Evolutionary conservation across 1,140 invertebrate genomes (phyloP), one percentile per base, ranked within the genome.

Genomic region (Drosophila virilis): DNA sequence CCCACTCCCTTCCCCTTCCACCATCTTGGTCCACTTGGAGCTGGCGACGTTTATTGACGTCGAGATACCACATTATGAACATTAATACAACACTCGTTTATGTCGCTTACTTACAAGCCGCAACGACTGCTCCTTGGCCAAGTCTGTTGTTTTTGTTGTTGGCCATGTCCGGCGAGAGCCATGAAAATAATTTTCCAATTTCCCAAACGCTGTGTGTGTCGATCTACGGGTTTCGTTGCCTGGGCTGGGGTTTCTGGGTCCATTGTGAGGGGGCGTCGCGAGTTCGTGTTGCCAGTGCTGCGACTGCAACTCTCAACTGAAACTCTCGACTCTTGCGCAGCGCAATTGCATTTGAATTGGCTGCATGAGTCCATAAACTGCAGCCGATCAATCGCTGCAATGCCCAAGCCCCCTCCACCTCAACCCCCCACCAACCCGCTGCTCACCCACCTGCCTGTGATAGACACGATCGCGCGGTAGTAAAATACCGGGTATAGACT

Each of bases 51-150:
- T 91, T 91, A 91, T 91, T 91, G 89, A 91, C 89, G 89, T 91
- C 74, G 83, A 78, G 83, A 91, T 91, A 91, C 89, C 89, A 91
- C 89, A 90, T 91, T 91, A 91, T 91, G 89, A 91, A 91, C 89
- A 91, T 91, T 91, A 91, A 91, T 88, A 82, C 89, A 91, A 91
- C 89, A 91, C 89, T 85, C 89, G 83, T 91, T 91, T 91, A 91
- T 80, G 89, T 82, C 84, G 89, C 83, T 89, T 91, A 89, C 89
- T 88, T 91, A 91, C 89, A 91, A 89, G 77, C 64, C 48, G 33
- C 40, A 64, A 33, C 43, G 48, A 35, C 48, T 71, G 61, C 74
- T 65, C 57, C 57, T 50, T 61, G 58, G 52, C 55, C 69, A 69
- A 12, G 55, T 68, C 17, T 28, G 22, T 28, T 28, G 22, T 22